Base-by-base conservation (phyloP, 2,797 vertebrate species). In the Danio kyathit region DNA sequence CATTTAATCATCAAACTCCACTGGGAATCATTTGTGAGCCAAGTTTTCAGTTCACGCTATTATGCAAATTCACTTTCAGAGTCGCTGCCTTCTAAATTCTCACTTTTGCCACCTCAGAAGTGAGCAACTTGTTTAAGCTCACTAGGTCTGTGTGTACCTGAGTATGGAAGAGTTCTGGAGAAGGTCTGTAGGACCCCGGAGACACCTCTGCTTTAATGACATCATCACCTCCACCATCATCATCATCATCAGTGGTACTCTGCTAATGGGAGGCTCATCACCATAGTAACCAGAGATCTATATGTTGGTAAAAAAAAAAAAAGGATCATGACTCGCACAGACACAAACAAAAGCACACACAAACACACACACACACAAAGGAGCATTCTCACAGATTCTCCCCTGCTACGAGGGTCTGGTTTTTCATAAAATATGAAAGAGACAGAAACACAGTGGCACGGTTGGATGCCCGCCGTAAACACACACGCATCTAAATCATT, bases 241-340 rank as follows among this genome's bases (percentile, higher is more conserved):
- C 41, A 77, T n/a, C 29, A 10, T 76, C 61, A 76, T 17, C 41
- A 77, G 10, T 14, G 6, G 7, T 6, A 19, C 5, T n/a, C 3
- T 17, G 16, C 48, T 73, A 72, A 64, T 56, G 48, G 69, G 48
- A 63, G 14, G 59, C 67, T 72, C 48, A 80, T 73, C 78, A 12
- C 65, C 74, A 81, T 73, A 60, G 61, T 49, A 65, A 74, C 54
- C 12, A 7, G 46, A 54, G 49, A 73, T 56, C 49, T 80, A 80
- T 80, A 80, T 73, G 78, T 73, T 73, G 48, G 49, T 46, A 54
- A 80, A 72, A 66, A 70, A 57, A 51, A 64, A 80, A 72, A 69
- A 64, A 51, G 43, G 11, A 79, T 52, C 77, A 52, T 5, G 66
- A 71, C 57, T 71, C 9, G 5, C 5, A 21, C 19, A 67, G 63